Base-by-base conservation (phyloP, 2,113 vertebrate genomes). In the Leptobrachium leishanense region DNA sequence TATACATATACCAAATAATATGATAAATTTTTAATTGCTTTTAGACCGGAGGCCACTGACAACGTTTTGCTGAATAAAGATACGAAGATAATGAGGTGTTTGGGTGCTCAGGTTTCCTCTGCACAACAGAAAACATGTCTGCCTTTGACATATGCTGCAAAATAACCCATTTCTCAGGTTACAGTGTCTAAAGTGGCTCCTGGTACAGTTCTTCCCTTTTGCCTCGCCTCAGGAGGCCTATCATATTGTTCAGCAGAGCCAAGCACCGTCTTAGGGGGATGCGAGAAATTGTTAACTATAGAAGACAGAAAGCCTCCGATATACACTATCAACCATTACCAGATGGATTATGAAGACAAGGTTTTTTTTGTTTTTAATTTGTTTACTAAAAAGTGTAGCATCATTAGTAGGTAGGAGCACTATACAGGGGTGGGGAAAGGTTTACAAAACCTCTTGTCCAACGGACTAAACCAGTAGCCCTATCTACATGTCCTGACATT, bases 201-300 rank as follows among this genome's bases (percentile, higher is more conserved):
- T 54, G 50, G 6, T 11, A 39, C n/a, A 12, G n/a, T 10, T 7
- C 9, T 66, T 55, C 46, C 69, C 69, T 2, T 54, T 72, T 39
- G 20, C 20, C 46, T 72, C 40, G 43, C 69, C 69, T 54, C 69
- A 54, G 8, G 50, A 39, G 66, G 12, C 2, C 15, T 54, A 72
- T 72, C 70, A 72, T 44, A 72, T 72, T 72, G 53, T 44, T 57
- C 0, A 55, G 50, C 50, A 57, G 70, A 12, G 40, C 31, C 12
- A n/a, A 68, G 11, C 12, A 57, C 31, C 42, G 50, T 55, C 8
- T 13, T 31, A 31, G 6, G 50, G 53, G 70, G 31, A 41, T 72
- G 12, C 12, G 41, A 40, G 55, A 41, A 43, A 31, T 31, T 68
- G 40, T 13, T 12, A 39, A 68, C 42, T 68, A 5, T 67, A 9